Base-by-base conservation (phyloP, 2,888 invertebrate species). In the Lymantria monacha region DNA sequence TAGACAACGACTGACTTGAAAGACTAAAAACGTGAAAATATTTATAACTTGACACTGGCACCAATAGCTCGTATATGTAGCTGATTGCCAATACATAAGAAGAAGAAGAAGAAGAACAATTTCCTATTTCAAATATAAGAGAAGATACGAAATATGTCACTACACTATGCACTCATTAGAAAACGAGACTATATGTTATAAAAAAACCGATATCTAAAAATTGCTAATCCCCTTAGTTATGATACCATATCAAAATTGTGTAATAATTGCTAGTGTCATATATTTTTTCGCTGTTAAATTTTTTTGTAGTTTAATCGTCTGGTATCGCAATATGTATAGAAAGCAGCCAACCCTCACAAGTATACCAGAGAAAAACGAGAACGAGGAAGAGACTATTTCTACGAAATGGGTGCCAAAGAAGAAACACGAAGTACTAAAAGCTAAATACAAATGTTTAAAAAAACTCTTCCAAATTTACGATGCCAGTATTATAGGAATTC, bases 391-490 rank as follows among this genome's bases (percentile, higher is more conserved):
- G 7, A 60, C 59, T 3, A 53, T 63, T 0, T 49, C 69, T 0
- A 64, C 54, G 7, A 87, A 87, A 76, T 90, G 89, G 89, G 87
- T 90, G 15, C 84, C 90, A 0, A 90, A 89, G 63, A 89, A 89
- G 45, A 89, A 87, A 55, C 90, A 90, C 43, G 90, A 90, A 49
- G 85, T 88, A 0, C 62, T 90, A 0, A 90, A 90, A 67, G 89
- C 87, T 0, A 90, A 90, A 56, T 90, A 90, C 49, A 90, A 88
- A 66, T 90, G 89, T 53, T 59, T 90, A 49, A 90, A 90, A 61
- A 89, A 90, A 55, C 66, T 90, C 0, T 90, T 90, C 44, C 89
- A 90, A 62, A 82, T 90, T 3, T 89, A 89, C 51, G 90, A 90
- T 42, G 88, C 89, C 0, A 87, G 83, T 46, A 81, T 89, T 0